Conservation (phyloP, 2,113 vertebrate species). For the Zonotrichia leucophrys region DNA sequence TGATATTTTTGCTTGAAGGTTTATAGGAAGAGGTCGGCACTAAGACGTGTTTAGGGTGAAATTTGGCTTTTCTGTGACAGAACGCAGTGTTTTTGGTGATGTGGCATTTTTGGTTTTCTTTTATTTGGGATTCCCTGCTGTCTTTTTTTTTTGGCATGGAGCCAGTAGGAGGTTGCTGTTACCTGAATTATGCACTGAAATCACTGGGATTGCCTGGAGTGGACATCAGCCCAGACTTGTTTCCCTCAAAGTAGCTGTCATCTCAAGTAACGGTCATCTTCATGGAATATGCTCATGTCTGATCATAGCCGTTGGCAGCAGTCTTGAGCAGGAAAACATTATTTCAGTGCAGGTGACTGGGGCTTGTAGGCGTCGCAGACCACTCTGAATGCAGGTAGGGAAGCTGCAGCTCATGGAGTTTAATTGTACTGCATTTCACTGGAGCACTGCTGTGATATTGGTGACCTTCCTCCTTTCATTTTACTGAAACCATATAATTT, state of each 20-base stretch:
- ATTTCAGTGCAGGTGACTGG: background rate
- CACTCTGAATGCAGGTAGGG: background rate
- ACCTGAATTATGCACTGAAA: background rate
- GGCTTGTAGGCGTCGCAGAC: background rate
- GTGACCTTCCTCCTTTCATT: background rate
- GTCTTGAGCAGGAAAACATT: background rate
- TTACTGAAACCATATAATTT: background rate
- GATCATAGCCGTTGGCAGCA: background rate
- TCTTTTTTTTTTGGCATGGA: background rate
- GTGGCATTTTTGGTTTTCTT: accelerated
- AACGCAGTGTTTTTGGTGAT: background rate
- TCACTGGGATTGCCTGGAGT: background rate
- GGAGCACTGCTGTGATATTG: background rate
- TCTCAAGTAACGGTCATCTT: background rate
- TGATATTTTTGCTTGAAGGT: background rate
- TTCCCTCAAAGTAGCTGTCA: background rate
- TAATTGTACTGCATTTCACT: background rate
- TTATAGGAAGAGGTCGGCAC: background rate
- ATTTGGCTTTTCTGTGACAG: background rate
- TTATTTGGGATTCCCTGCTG: background rate
- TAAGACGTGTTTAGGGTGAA: background rate
- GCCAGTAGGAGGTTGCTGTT: background rate
- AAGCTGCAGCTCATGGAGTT: background rate
- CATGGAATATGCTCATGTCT: background rate
- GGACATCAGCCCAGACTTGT: background rate